phyloP scores from a whole-genome alignment of 2,113 vertebrate genomes.

The Cavia aperea region DNA sequence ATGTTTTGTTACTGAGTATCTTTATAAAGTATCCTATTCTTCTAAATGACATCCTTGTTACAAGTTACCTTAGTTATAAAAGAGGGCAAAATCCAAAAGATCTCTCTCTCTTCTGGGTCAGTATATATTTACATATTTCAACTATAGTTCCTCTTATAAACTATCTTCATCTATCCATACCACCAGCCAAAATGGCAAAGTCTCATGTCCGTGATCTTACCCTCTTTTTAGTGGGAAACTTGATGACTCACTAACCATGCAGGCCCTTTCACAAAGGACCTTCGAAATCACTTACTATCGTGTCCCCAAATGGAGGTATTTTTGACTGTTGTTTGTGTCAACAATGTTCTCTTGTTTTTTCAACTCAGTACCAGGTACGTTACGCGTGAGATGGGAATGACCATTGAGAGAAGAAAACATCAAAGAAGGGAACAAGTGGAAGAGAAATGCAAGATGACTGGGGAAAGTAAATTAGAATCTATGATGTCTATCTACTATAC shows the following conservation, averaged over 20 bases:
- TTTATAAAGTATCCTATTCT: slow-evolving; percentile 35
- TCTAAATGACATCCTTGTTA: slow-evolving; percentile 27
- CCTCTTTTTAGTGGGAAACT: not conserved
- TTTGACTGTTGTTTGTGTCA: not conserved
- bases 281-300: not conserved
- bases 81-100: not conserved
- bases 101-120: not conserved
- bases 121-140: not conserved
- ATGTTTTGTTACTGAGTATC: slow-evolving; percentile 15
- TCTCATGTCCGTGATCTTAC: slow-evolving; percentile 7
- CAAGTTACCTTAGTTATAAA: not conserved
- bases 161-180: not conserved
- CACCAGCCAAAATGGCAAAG: not conserved
- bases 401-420: not conserved
- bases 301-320: not conserved
- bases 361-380: not conserved
- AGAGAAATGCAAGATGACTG: not conserved
- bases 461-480: not conserved
- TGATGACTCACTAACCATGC: not conserved
- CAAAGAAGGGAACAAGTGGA: not conserved
- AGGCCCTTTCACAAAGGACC: not conserved
- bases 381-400: not conserved
- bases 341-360: not conserved
- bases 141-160: not conserved
- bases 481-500: not conserved